These are phyloP conservation scores for Lepidostoma basale DNA, from an alignment of 1,140 invertebrate genomes.

Conservation along the genomic window DNA sequence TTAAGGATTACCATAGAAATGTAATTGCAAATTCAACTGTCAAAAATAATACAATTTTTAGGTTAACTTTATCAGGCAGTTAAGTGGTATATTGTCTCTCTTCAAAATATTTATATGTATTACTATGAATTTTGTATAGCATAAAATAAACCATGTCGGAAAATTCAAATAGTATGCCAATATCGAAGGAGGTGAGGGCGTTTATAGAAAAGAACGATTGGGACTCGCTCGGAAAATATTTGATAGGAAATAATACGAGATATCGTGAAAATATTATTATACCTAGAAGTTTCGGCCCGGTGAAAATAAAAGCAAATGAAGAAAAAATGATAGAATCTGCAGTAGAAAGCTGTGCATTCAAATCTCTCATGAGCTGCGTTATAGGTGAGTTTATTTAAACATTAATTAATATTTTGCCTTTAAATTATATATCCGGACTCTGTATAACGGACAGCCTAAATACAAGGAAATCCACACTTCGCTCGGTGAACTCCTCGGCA, in stretches of 20 bases:
- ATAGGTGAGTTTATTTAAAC: conserved; percentile 71
- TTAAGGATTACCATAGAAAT: too few species aligned
- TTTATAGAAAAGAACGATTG: conserved; percentile 61
- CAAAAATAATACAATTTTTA: too few species aligned
- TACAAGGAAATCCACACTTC: too few species aligned
- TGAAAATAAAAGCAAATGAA: conserved; percentile 82
- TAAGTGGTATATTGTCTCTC: too few species aligned
- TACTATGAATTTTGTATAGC: background rate
- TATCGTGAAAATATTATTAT: conserved; percentile 84
- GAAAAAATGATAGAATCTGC: conserved; percentile 85
- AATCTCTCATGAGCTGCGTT: conserved; percentile 87
- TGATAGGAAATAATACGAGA: conserved; percentile 68
- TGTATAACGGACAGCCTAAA: too few species aligned
- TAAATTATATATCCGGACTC: too few species aligned
- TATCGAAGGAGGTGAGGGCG: conserved; percentile 49
- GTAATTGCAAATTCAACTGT: too few species aligned
- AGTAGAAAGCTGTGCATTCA: conserved; percentile 93
- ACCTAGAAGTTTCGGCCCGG: conserved; percentile 74
- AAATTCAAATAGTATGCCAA: conserved; percentile 1
- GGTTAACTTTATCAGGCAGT: too few species aligned
- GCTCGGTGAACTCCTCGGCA: too few species aligned
- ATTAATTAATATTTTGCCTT: background rate
- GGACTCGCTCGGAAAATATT: conserved; percentile 67
- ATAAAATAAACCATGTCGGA: conserved; percentile 18
- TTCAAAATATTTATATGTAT: too few species aligned